These are phyloP conservation scores for Aleiodes alternator DNA, from an alignment of 2,888 invertebrate species.

Conservation along the genomic window DNA sequence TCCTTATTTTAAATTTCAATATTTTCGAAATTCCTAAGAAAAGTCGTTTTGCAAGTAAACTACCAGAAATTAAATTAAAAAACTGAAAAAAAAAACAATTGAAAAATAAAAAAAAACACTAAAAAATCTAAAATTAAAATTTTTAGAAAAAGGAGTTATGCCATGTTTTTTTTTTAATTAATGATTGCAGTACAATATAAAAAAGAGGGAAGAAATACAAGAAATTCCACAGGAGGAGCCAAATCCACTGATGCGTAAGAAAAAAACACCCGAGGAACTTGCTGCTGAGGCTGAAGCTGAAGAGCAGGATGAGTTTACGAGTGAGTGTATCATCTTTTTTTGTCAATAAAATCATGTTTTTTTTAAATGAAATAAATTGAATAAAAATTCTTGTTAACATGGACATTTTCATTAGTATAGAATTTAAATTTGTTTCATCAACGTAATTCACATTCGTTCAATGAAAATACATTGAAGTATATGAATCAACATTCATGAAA, in stretches of 20 bases:
- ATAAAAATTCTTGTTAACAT: not conserved
- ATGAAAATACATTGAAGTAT: constrained; percentile 42
- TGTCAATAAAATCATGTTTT: not conserved
- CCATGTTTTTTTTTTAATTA: constrained; percentile 49
- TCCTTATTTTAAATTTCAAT: no score
- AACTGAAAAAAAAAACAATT: no score
- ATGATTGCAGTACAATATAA: constrained; percentile 94
- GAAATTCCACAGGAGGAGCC: constrained; percentile 91
- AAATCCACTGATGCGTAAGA: constrained; percentile 97
- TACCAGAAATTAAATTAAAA: no score
- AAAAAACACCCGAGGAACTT: constrained; percentile 98
- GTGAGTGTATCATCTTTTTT: constrained; percentile 79
- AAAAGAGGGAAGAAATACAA: constrained; percentile 96
- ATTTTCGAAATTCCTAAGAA: no score
- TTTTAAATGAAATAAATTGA: not conserved
- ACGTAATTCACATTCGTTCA: no score
- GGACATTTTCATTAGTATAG: constrained; percentile 2
- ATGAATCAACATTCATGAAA: constrained; percentile 28
- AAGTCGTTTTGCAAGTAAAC: no score
- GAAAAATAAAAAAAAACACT: no score
- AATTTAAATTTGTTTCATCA: not conserved
- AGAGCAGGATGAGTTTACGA: constrained; percentile 97
- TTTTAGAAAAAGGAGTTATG: no score
- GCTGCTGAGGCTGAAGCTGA: constrained; percentile 97
- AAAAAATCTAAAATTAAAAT: no score